These are phyloP conservation scores for Phocoena phocoena DNA, from an alignment of 2,113 vertebrate species.

Conservation along the genomic window DNA sequence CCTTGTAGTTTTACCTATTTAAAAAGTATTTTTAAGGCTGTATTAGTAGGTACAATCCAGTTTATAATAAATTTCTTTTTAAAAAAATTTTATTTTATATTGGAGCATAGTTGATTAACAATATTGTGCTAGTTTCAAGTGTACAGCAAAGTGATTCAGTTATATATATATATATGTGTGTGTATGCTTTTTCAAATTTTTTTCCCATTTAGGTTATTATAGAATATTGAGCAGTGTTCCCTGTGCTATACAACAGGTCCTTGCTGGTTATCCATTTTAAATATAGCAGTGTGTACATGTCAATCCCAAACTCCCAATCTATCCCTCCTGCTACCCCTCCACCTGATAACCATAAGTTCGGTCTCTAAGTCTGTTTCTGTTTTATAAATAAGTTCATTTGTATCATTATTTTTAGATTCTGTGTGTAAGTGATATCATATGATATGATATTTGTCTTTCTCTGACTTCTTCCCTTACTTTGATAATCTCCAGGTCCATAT, in stretches of 20 bases:
- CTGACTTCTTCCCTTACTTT: neutral
- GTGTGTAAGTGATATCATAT: neutral
- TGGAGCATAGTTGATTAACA: neutral
- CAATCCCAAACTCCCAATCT: neutral
- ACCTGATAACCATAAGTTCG: neutral
- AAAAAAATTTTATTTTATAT: neutral
- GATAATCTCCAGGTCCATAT: neutral
- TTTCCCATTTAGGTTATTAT: neutral
- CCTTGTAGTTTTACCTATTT: neutral
- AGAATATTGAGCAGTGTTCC: neutral
- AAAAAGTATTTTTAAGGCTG: neutral
- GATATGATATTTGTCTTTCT: neutral
- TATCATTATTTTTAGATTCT: neutral
- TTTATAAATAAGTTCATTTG: neutral
- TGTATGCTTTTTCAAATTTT: neutral
- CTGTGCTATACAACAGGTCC: neutral
- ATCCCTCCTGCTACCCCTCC: neutral
- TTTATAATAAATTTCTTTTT: neutral
- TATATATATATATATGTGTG: neutral
- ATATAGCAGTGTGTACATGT: neutral
- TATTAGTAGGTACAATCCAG: neutral
- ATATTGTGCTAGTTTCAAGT: neutral
- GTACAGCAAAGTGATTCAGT: neutral
- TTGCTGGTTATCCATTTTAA: neutral
- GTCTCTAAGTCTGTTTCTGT: neutral